Evolutionary conservation across 2,797 vertebrate species (phyloP).

Genomic region (Xenentodon cancila): DNA sequence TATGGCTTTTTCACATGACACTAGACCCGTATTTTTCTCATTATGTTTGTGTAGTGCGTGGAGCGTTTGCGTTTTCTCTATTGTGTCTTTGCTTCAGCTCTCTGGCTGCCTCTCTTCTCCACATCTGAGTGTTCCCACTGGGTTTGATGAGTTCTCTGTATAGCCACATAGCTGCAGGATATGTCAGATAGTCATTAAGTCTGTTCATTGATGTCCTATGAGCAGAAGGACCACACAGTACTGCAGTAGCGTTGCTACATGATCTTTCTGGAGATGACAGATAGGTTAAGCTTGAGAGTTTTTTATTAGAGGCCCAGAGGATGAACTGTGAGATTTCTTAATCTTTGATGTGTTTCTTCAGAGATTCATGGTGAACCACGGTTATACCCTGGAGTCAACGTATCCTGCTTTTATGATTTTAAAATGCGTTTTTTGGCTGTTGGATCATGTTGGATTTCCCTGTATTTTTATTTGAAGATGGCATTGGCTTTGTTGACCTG

Average conservation of each 20-base stretch:
- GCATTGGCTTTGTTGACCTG: too few relatives aligned
- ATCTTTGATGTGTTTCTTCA: constrained; percentile 54
- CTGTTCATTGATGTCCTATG: constrained; percentile 53
- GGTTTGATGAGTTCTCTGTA: constrained; percentile 74
- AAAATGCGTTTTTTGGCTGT: constrained; percentile 30
- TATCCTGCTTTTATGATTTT: constrained; percentile 46
- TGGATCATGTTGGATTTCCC: constrained; percentile 12
- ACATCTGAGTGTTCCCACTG: constrained; percentile 72
- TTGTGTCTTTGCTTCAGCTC: constrained; percentile 22
- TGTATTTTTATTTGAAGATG: constrained; percentile 20
- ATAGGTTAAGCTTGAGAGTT: constrained; percentile 47
- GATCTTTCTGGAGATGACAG: constrained; percentile 63
- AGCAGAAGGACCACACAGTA: constrained; percentile 68
- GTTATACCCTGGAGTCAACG: constrained; percentile 49
- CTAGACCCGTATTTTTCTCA: constrained; percentile 21
- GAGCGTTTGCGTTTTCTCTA: constrained; percentile 32
- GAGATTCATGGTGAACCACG: constrained; percentile 52
- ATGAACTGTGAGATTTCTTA: constrained; percentile 74
- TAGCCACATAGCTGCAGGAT: constrained; percentile 58
- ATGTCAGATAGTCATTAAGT: constrained; percentile 69
- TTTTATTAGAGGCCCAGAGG: constrained; percentile 63
- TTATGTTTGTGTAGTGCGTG: constrained; percentile 17
- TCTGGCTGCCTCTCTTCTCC: constrained; percentile 52
- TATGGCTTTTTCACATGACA: too few relatives aligned
- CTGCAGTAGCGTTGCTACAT: constrained; percentile 48